Conservation (phyloP, 2,797 vertebrate species). For the Cryptoblepharus egeriae region DNA sequence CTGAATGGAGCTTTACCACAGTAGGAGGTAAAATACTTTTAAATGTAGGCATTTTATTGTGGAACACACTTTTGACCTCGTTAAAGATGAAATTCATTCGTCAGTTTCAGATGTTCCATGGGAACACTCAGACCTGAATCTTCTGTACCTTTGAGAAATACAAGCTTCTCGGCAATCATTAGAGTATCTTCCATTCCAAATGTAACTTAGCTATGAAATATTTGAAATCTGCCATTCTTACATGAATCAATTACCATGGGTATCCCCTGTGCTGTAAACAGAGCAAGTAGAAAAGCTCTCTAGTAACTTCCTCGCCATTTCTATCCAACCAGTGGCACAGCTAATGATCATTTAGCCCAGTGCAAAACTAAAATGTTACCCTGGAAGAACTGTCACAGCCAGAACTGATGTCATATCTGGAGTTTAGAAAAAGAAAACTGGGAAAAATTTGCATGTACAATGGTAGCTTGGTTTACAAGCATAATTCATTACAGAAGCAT, state of each 20-base stretch:
- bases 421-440: too few species aligned
- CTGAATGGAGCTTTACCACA: slow-evolving; percentile 12
- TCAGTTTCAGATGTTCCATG: slow-evolving; percentile 4
- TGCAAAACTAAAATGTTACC: too few species aligned
- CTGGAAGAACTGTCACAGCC: too few species aligned
- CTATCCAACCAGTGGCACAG: too few species aligned
- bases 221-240: not conserved
- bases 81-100: slow-evolving; percentile 12
- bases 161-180: not conserved
- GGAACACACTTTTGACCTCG: not conserved
- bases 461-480: too few species aligned
- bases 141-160: not conserved
- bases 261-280: too few species aligned
- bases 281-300: not conserved
- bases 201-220: not conserved
- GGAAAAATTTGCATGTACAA: too few species aligned
- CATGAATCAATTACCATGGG: not conserved
- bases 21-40: slow-evolving; percentile 28
- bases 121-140: not conserved
- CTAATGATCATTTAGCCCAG: too few species aligned
- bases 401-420: too few species aligned
- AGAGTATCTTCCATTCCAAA: not conserved
- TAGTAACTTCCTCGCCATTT: not conserved
- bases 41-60: slow-evolving; percentile 20
- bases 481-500: too few species aligned